Percentiles rank a stretch among this genome's conserved stretches.
phyloP scores from a whole-genome alignment of 1,140 invertebrate genomes.

The Drosophila athabasca region DNA sequence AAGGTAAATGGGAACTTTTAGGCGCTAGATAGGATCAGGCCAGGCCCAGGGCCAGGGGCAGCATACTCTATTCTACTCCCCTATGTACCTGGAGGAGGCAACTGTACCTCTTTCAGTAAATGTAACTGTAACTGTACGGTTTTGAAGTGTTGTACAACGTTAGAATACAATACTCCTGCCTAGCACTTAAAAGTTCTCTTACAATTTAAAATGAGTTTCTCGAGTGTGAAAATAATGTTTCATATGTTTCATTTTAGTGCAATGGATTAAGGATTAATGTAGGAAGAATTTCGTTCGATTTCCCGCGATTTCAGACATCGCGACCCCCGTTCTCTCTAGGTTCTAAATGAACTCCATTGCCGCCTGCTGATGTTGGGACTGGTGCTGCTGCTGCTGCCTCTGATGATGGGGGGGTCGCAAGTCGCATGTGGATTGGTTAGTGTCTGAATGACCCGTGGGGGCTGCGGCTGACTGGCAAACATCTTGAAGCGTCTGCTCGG shows the following conservation, averaged over 20 bases:
- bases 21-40: neutral
- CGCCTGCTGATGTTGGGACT: constrained; percentile 35
- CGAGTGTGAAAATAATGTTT: constrained; percentile 39
- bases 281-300: constrained; percentile 22
- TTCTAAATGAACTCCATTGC: constrained; percentile 56
- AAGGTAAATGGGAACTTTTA: constrained; percentile 37
- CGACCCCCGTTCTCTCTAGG: neutral
- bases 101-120: neutral
- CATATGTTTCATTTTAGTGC: constrained; percentile 18
- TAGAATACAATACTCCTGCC: constrained; percentile 5
- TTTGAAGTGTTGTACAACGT: neutral
- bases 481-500: constrained; percentile 78
- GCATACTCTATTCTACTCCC: neutral
- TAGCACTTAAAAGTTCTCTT: constrained; percentile 54
- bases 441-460: constrained; percentile 62
- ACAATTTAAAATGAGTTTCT: constrained; percentile 42
- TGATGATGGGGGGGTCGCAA: constrained; percentile 30
- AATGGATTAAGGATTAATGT: constrained; percentile 55
- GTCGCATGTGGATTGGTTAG: constrained; percentile 65
- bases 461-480: constrained; percentile 75
- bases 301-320: constrained; percentile 11
- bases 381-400: constrained; percentile 36
- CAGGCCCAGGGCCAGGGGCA: neutral
- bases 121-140: neutral
- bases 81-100: neutral